phyloP scores from a whole-genome alignment of 1,140 invertebrate genomes.

The Stegodyphus dumicola region DNA sequence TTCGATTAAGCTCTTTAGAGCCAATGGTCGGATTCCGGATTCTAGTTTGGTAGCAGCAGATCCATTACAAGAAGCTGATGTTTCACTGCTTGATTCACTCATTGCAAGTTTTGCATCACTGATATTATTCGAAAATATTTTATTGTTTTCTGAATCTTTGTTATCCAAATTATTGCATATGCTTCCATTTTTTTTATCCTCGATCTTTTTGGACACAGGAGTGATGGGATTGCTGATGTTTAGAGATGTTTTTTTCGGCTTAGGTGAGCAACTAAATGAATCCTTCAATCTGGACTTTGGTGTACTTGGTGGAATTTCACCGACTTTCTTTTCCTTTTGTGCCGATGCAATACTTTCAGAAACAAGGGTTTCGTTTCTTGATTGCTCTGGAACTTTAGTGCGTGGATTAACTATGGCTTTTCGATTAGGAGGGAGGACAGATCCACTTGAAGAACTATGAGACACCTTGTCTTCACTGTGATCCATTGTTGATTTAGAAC shows the following conservation, averaged over 20 bases:
- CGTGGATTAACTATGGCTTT: constrained; percentile 25
- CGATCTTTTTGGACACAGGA: background rate
- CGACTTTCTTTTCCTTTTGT: background rate
- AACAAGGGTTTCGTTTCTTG: background rate
- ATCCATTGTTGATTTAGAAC: constrained; percentile 20
- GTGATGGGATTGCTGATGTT: background rate
- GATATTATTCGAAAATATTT: background rate
- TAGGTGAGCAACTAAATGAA: background rate
- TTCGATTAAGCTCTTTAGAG: constrained; percentile 23
- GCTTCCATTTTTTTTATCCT: background rate
- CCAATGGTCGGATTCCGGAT: background rate
- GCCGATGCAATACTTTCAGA: background rate
- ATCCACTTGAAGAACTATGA: constrained; percentile 22
- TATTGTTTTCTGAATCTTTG: background rate
- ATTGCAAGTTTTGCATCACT: constrained; percentile 13
- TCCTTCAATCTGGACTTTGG: background rate
- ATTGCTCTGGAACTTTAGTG: background rate
- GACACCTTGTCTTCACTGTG: constrained; percentile 15
- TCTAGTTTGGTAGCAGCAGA: background rate
- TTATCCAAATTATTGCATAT: background rate
- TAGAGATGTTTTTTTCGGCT: background rate
- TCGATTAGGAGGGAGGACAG: background rate
- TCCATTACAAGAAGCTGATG: constrained; percentile 13
- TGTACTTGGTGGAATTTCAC: background rate
- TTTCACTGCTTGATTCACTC: constrained; percentile 40